Conservation (phyloP, 2,888 invertebrate species). For the Neelides folsomi region DNA sequence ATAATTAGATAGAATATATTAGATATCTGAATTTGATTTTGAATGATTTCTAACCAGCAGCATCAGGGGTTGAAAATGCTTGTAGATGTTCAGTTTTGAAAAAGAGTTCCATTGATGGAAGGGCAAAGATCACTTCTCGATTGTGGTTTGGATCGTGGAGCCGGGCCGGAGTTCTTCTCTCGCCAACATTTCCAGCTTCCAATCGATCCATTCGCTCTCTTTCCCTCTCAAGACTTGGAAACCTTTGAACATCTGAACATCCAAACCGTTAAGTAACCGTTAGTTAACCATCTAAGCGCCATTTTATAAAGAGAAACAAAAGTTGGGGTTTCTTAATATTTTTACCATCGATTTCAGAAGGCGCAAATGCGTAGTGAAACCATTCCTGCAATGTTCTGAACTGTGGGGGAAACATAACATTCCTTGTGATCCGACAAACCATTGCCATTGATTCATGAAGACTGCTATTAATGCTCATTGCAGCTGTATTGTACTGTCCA, state of each 20-base stretch:
- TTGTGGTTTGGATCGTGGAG: slow-evolving; percentile 67
- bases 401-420: slow-evolving; percentile 86
- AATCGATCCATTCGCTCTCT: slow-evolving; percentile 40
- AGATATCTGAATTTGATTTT: too few species aligned
- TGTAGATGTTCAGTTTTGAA: slow-evolving; percentile 86
- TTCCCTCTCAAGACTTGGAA: slow-evolving; percentile 75
- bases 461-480: slow-evolving; percentile 42
- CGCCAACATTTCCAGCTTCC: slow-evolving; percentile 36
- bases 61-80: slow-evolving; percentile 55
- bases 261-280: slow-evolving; percentile 1
- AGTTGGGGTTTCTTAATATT: slow-evolving; percentile 11
- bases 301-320: too few species aligned
- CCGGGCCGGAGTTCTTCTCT: slow-evolving; percentile 40
- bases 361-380: slow-evolving; percentile 93
- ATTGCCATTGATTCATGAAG: slow-evolving; percentile 85
- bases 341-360: slow-evolving; percentile 83
- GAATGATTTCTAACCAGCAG: slow-evolving; percentile 48
- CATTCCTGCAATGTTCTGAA: slow-evolving; percentile 88
- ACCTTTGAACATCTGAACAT: slow-evolving; percentile 64
- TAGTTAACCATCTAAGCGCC: too few species aligned
- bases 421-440: slow-evolving; percentile 79
- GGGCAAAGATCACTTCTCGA: slow-evolving; percentile 89
- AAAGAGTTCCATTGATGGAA: slow-evolving; percentile 83
- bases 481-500: slow-evolving; percentile 51
- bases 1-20: too few species aligned